Conservation (phyloP, 2,797 vertebrate species). For the Sylvia borin region DNA sequence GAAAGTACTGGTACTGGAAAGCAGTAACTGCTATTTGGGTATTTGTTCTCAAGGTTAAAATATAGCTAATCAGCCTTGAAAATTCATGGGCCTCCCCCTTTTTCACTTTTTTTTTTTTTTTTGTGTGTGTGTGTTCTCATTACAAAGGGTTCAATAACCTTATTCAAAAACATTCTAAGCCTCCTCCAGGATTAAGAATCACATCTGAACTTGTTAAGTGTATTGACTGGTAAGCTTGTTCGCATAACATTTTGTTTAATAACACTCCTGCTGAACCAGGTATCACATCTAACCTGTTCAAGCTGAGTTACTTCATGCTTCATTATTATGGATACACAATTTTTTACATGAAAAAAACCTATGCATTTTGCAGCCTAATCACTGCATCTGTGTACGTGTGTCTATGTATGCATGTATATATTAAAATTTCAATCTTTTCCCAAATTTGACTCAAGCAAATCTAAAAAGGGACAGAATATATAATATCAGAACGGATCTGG, state of each 20-base stretch:
- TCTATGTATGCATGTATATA: not conserved
- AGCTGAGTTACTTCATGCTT: not conserved
- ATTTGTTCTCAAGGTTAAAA: not conserved
- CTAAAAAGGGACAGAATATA: not conserved
- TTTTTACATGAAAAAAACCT: not conserved
- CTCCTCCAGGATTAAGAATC: not conserved
- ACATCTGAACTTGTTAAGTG: not conserved
- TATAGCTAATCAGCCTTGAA: not conserved
- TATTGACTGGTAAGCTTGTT: not conserved
- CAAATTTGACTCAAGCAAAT: not conserved
- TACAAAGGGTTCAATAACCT: not conserved
- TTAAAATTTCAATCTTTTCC: not conserved
- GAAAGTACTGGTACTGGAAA: not conserved
- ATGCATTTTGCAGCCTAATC: not conserved
- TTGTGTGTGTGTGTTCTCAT: not conserved
- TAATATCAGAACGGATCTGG: not conserved
- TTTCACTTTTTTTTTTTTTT: not conserved
- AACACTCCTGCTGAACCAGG: not conserved
- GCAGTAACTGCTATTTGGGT: not conserved
- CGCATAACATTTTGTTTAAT: not conserved
- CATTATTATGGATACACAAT: not conserved
- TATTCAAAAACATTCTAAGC: not conserved
- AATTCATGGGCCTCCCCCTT: not conserved
- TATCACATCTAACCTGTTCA: not conserved
- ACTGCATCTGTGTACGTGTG: not conserved